Evolutionary conservation across 1,140 invertebrate genomes (phyloP).

Genomic region (Nilaparvata lugens): DNA sequence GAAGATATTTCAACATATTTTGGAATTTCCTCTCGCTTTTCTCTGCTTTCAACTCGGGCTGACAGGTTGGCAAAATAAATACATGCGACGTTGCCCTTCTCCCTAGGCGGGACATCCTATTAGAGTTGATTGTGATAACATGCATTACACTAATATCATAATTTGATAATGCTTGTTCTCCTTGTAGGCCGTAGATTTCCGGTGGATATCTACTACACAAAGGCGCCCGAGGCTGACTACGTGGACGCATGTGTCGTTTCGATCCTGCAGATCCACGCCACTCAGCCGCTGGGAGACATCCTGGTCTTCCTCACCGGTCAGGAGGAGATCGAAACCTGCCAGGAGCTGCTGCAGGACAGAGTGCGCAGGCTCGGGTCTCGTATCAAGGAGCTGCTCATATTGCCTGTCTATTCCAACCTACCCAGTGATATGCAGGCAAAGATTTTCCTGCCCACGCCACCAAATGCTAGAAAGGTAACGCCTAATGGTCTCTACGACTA

Average conservation of each 20-base stretch:
- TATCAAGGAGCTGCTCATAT: conserved; percentile 84
- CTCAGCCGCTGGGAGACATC: conserved; percentile 90
- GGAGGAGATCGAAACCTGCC: conserved; percentile 94
- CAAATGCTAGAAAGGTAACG: conserved; percentile 77
- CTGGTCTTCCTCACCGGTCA: conserved; percentile 94
- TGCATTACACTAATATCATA: too few relatives aligned
- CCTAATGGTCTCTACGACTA: not conserved
- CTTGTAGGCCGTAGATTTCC: conserved; percentile 53
- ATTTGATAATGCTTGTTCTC: too few relatives aligned
- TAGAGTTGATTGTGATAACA: too few relatives aligned
- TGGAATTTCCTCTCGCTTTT: too few relatives aligned
- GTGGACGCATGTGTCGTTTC: conserved; percentile 95
- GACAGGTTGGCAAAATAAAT: too few relatives aligned
- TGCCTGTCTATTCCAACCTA: conserved; percentile 97
- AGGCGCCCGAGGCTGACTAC: conserved; percentile 97
- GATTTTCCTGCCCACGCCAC: conserved; percentile 93
- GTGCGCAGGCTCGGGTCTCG: conserved; percentile 84
- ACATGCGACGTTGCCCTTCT: too few relatives aligned
- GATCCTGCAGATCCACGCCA: conserved; percentile 94
- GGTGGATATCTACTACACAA: conserved; percentile 97
- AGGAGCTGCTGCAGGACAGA: conserved; percentile 86
- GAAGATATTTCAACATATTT: too few relatives aligned
- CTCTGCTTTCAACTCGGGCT: too few relatives aligned
- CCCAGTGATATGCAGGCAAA: conserved; percentile 98
- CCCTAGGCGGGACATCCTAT: too few relatives aligned